Evolutionary conservation across 2,797 vertebrate species (phyloP).

Genomic region (Mareca penelope): DNA sequence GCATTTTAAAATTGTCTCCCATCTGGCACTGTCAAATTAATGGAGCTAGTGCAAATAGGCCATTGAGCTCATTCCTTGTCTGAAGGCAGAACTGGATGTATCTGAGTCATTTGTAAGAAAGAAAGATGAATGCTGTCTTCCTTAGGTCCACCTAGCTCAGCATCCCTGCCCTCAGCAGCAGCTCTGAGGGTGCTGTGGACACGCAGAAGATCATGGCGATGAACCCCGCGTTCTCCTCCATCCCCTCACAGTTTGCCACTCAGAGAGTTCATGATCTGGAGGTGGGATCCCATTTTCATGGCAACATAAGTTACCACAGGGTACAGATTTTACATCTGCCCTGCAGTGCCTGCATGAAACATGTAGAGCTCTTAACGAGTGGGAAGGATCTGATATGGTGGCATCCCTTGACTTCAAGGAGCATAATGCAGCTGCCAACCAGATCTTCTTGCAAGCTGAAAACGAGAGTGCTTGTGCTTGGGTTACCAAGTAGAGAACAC

Average conservation of each 20-base stretch:
- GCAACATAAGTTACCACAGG: background rate
- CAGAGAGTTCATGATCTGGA: background rate
- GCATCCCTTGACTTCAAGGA: background rate
- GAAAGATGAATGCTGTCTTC: background rate
- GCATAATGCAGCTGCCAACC: background rate
- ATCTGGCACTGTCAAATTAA: background rate
- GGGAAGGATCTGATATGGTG: background rate
- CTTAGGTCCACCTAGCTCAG: background rate
- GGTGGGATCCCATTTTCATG: background rate
- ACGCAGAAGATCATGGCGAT: background rate
- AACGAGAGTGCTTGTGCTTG: background rate
- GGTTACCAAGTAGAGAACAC: background rate
- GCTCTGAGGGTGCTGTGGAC: fast-evolving
- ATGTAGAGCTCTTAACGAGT: background rate
- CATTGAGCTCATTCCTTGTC: background rate
- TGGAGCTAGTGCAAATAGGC: background rate
- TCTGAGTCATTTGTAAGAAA: background rate
- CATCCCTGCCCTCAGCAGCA: fast-evolving
- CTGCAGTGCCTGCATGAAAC: background rate
- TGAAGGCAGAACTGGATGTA: background rate
- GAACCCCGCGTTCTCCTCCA: background rate
- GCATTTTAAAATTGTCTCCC: background rate
- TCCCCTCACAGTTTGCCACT: background rate
- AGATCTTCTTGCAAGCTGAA: background rate
- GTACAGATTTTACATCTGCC: background rate